Percentiles rank a stretch among this genome's conserved stretches.
Evolutionary conservation across 2,113 vertebrate genomes (phyloP).

Genomic region (Dinomys branickii): DNA sequence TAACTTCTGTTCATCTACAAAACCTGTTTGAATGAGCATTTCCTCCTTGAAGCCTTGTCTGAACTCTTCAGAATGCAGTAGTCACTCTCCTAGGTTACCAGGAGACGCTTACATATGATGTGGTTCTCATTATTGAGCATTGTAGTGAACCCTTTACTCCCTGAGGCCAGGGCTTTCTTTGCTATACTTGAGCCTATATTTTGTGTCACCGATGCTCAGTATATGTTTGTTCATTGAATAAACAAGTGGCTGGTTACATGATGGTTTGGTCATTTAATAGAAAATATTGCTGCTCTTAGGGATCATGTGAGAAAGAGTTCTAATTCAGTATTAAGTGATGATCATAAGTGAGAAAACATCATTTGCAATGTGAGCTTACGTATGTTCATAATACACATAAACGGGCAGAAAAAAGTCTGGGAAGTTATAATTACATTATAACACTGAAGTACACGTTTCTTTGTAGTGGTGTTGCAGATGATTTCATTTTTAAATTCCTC

Average conservation of each 20-base stretch:
- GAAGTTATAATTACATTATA: neutral
- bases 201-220: neutral
- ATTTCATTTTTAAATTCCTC: constrained; percentile 19
- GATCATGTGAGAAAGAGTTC: neutral
- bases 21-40: neutral
- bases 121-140: neutral
- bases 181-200: neutral
- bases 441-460: neutral
- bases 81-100: neutral
- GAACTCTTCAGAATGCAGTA: neutral
- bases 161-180: neutral
- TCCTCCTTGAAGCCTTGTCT: neutral
- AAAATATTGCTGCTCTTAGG: neutral
- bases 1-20: neutral
- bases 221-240: neutral
- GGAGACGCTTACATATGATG: neutral
- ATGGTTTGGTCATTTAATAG: neutral
- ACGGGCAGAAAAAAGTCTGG: neutral
- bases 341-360: neutral
- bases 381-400: neutral
- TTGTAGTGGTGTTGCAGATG: neutral
- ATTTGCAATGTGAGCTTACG: neutral
- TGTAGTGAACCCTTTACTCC: neutral
- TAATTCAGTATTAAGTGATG: neutral
- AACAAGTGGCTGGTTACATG: neutral